Evolutionary conservation across 2,797 vertebrate species (phyloP), one percentile per base, ranked within the genome.

Genomic region (Scomberomorus guttatus): DNA sequence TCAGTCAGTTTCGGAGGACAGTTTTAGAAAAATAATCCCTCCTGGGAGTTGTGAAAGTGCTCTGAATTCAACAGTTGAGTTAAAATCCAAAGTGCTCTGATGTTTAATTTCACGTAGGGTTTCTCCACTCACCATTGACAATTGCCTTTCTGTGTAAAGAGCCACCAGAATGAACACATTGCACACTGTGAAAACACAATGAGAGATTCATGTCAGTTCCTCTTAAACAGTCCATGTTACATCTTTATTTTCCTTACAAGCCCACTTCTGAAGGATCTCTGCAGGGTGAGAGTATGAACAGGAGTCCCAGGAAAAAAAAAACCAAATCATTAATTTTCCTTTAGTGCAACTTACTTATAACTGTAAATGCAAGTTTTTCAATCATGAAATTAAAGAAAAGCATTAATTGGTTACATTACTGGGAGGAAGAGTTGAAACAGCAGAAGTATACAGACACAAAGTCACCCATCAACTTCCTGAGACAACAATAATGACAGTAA

Each of bases 81-180:
- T 72, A 8, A 68, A 87, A 69, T 29, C 72, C 68, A 62, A 37
- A 73, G 63, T 0, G 60, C 58, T 75, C 61, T 54, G 34, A 80
- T 66, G 59, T 75, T 69, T 6, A 11, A 73, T 55, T 63, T 56
- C 37, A 63, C 17, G 29, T 7, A 20, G 62, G 32, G 25, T 51
- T 78, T 78, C 52, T 60, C 46, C 68, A 87, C 95, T 95, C 88
- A 96, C 96, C 90, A 90, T 93, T 0, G 94, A 95, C 63, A 96
- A 91, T 87, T 93, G 92, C 72, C 95, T 93, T 61, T 96, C 96
- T 1, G 93, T 95, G 84, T 95, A 95, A 72, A 96, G 90, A 34
- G 94, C 92, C 84, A 93, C 90, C 71, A 96, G 13, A 46, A 95
- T 84, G 84, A 95, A 95, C 42, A 94, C 72, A 67, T 95, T 95